Evolutionary conservation across 2,113 vertebrate species (phyloP), one percentile per base, ranked within the genome.

Genomic region (Colossoma macropomum): DNA sequence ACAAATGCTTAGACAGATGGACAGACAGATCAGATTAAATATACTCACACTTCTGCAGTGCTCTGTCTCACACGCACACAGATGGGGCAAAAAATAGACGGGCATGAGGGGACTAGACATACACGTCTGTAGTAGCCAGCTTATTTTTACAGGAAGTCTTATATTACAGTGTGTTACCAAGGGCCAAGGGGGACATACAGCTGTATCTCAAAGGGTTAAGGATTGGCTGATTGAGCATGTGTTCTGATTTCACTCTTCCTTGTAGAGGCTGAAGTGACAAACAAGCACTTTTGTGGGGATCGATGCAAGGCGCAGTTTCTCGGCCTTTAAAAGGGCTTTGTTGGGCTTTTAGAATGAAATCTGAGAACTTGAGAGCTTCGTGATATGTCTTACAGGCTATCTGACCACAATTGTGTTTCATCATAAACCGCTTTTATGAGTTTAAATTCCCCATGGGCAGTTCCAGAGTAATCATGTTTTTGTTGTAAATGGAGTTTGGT

Each of bases 1-100:
- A 83, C 56, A 74, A 77, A 85, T 85, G 86, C 84, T 75, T n/a
- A 79, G 88, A 89, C 89, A 88, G 86, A 87, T 88, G 87, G 87
- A 89, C 79, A 76, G 82, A 75, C 89, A 76, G 87, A 90, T 89
- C 89, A 79, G 84, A 88, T 91, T 93, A 92, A 92, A 92, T 92
- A 89, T 90, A 92, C 88, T 90, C 81, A 89, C 70, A 77, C 65
- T 82, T 52, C 60, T 65, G 59, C 32, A 32, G 66, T 15, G 66
- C 71, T 80, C 48, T 38, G 63, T 87, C 84, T 56, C 86, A 81
- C 3, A 88, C 69, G 86, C 88, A 52, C 87, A 90, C 87, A 89
- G 89, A 88, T 72, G 76, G 74, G 76, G 91, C 82, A 93, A 90
- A 91, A 86, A 86, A 88, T 92, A 92, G 90, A 91, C 89, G 13